A percentile compares a stretch with the other conserved stretches of the same genome.
Conservation (phyloP, 2,113 vertebrate genomes). For the Otus sunia region DNA sequence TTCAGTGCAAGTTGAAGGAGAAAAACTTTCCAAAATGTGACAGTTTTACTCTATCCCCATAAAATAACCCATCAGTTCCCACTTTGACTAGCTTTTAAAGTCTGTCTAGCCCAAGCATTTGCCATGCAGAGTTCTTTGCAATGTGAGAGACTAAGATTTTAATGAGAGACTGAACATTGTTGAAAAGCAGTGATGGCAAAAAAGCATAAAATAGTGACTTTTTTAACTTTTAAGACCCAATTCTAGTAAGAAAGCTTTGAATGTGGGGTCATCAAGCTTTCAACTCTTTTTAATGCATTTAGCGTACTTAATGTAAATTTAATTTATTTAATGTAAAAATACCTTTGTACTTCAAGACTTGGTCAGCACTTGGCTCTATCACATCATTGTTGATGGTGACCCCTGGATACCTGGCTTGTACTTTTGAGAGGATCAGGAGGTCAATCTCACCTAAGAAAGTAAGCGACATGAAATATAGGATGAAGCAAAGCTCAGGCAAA, state of each 20-base stretch:
- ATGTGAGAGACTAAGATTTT: background rate
- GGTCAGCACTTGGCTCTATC: conserved; percentile 81
- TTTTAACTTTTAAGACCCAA: background rate
- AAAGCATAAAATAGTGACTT: background rate
- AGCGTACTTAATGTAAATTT: background rate
- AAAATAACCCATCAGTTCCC: background rate
- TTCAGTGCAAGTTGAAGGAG: background rate
- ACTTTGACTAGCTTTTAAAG: background rate
- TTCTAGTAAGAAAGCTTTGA: background rate
- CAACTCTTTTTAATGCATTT: background rate
- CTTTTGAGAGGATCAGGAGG: conserved; percentile 78
- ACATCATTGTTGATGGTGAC: conserved; percentile 77
- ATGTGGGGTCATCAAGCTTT: background rate
- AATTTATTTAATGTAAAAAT: background rate
- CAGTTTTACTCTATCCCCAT: background rate
- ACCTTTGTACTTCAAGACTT: conserved; percentile 86
- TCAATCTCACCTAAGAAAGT: conserved; percentile 82
- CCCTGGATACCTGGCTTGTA: conserved; percentile 75
- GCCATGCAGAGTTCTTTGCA: background rate
- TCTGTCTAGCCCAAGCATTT: background rate
- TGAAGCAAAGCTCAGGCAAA: background rate
- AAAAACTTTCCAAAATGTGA: background rate
- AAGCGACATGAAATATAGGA: background rate
- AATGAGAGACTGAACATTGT: background rate
- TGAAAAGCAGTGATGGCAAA: background rate